These are phyloP conservation scores for Steinernema khuongi DNA, from an alignment of 1,140 invertebrate genomes.

Conservation along the genomic window DNA sequence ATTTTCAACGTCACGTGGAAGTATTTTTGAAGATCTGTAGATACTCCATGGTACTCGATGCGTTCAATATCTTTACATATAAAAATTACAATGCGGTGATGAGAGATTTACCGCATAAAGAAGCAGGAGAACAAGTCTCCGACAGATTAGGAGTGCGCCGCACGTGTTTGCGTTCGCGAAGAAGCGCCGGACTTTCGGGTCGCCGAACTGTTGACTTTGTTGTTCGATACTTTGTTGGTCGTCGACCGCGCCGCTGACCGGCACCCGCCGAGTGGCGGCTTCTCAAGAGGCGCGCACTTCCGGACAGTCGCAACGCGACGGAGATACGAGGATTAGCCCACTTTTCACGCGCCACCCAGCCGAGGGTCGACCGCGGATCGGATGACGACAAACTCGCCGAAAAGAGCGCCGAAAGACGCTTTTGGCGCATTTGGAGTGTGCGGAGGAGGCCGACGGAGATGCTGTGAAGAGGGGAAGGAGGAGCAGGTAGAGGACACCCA, in stretches of 20 bases:
- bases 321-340: slow-evolving; percentile 10
- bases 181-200: not conserved
- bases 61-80: no score
- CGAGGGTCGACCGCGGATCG: not conserved
- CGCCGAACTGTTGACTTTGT: slow-evolving; percentile 12
- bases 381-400: not conserved
- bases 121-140: no score
- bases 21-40: no score
- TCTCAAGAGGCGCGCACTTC: not conserved
- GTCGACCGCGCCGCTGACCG: not conserved
- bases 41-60: no score
- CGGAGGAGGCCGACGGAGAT: not conserved
- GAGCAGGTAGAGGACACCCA: not conserved
- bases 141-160: slow-evolving; percentile 11
- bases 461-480: no score
- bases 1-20: not conserved
- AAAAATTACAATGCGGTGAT: no score
- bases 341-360: not conserved
- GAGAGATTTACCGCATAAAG: no score
- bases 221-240: slow-evolving; percentile 13
- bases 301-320: slow-evolving; percentile 11
- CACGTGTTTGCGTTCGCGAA: not conserved
- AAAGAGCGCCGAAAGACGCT: not conserved
- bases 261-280: not conserved
- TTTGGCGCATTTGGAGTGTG: not conserved